Evolutionary conservation across 2,888 invertebrate species (phyloP).

Genomic region (Atherix ibis): DNA sequence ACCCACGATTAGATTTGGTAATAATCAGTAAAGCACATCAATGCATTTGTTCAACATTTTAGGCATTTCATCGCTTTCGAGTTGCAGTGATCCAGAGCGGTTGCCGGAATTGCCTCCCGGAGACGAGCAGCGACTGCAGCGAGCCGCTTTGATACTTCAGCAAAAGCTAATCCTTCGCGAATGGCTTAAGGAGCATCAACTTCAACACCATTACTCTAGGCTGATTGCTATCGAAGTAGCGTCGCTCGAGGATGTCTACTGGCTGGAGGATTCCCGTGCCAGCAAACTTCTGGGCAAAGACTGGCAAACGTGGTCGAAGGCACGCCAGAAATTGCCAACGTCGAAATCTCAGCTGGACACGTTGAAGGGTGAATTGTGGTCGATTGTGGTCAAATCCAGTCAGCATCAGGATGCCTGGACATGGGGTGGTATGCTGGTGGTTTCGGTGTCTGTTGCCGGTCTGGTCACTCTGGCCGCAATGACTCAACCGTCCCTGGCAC

Average conservation of each 20-base stretch:
- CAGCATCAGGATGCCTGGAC: conserved; percentile 83
- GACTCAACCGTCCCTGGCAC: conserved; percentile 77
- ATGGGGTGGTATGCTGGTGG: conserved; percentile 84
- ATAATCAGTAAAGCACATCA: too few relatives aligned
- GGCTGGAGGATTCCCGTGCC: conserved; percentile 70
- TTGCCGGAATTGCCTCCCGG: conserved; percentile 68
- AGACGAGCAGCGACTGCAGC: conserved; percentile 67
- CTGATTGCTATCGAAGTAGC: conserved; percentile 65
- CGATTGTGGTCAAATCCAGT: conserved; percentile 68
- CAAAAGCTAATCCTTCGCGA: conserved; percentile 71
- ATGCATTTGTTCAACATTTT: too few relatives aligned
- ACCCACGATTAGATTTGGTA: too few relatives aligned
- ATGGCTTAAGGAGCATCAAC: conserved; percentile 61
- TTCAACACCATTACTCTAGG: conserved; percentile 58
- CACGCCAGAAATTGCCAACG: conserved; percentile 65
- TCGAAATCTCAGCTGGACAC: conserved; percentile 63
- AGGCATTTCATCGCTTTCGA: conserved; percentile 74
- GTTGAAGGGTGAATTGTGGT: conserved; percentile 71
- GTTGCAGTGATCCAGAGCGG: conserved; percentile 58
- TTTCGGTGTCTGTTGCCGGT: conserved; percentile 77
- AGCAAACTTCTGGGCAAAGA: conserved; percentile 64
- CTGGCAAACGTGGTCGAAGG: conserved; percentile 61
- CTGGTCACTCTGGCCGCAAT: conserved; percentile 78
- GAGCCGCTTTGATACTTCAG: conserved; percentile 65
- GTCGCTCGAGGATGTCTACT: conserved; percentile 79